Base-by-base conservation (phyloP, 2,113 vertebrate genomes). In the Pseudolaguvia tuberculata region DNA sequence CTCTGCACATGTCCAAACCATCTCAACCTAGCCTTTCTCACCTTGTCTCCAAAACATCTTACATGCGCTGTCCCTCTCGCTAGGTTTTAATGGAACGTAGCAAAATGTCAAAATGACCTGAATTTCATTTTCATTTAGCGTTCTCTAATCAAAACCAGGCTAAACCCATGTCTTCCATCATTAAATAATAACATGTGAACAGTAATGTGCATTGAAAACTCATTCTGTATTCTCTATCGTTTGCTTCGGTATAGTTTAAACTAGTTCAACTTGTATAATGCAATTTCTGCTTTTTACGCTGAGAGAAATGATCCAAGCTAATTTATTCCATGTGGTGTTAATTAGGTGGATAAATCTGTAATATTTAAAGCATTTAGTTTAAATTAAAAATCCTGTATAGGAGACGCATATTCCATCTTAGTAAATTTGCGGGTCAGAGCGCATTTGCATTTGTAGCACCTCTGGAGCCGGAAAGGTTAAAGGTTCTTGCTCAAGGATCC, bases 131-230 rank as follows among this genome's bases (percentile, higher is more conserved):
- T 73, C 5, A 20, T 42, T 53, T 20, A 17, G n/a, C 1, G 9
- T 53, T 10, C 58, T 62, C 8, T 2, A 25, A 7, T 21, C 6
- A 61, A 61, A 35, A 31, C 12, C 12, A 3, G 20, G 25, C 20
- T 52, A 14, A 20, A 23, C 27, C 23, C 2, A 51, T 23, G 20
- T 47, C 29, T 35, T 73, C 21, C 18, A 13, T 62, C 50, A 50
- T 39, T 73, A 51, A 73, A 52, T 39, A 52, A 23, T 25, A 45
- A 7, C 65, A 20, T 62, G 8, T 51, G 15, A 50, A 20, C 70
- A 48, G 1, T 50, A 27, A 18, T 50, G 18, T 35, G 29, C 20
- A 51, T 10, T 13, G 29, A 56, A 25, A 42, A 73, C 27, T 61
- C 20, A 62, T n/a, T n/a, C n/a, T n/a, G n/a, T n/a, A n/a, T n/a